phyloP scores from a whole-genome alignment of 2,888 invertebrate genomes.

The Nymphalis urticae region DNA sequence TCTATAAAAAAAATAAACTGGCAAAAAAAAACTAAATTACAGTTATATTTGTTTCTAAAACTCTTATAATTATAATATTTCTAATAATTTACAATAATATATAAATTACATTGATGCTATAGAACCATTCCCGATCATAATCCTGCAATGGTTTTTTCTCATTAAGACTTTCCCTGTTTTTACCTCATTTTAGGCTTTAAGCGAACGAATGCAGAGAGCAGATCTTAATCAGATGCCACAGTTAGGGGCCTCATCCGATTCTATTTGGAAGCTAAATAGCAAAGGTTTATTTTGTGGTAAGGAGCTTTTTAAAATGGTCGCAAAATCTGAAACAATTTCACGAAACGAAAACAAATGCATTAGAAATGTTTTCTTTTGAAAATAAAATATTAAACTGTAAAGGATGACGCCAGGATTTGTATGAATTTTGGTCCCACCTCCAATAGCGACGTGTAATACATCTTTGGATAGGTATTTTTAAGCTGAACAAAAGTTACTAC shows the following conservation, averaged over 20 bases:
- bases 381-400: too few relatives aligned
- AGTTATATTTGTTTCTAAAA: too few relatives aligned
- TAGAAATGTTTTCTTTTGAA: conserved; percentile 5
- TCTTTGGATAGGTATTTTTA: too few relatives aligned
- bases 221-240: conserved; percentile 69
- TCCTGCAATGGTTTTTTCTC: conserved; percentile 24
- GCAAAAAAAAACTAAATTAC: too few relatives aligned
- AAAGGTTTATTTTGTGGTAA: conserved; percentile 67
- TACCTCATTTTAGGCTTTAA: conserved; percentile 66
- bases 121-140: conserved; percentile 6
- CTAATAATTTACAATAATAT: too few relatives aligned
- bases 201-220: conserved; percentile 64
- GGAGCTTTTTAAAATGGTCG: conserved; percentile 57
- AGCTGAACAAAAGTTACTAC: too few relatives aligned
- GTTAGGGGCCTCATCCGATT: conserved; percentile 68
- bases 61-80: too few relatives aligned
- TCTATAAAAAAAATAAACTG: too few relatives aligned
- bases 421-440: too few relatives aligned
- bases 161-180: conserved; percentile 36
- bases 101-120: too few relatives aligned
- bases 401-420: too few relatives aligned
- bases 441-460: too few relatives aligned
- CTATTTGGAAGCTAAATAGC: conserved; percentile 69
- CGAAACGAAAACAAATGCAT: conserved; percentile 29
- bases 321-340: conserved; percentile 41